Evolutionary conservation across 2,888 invertebrate species (phyloP), one percentile per base, ranked within the genome.

Genomic region (Amiota minor): DNA sequence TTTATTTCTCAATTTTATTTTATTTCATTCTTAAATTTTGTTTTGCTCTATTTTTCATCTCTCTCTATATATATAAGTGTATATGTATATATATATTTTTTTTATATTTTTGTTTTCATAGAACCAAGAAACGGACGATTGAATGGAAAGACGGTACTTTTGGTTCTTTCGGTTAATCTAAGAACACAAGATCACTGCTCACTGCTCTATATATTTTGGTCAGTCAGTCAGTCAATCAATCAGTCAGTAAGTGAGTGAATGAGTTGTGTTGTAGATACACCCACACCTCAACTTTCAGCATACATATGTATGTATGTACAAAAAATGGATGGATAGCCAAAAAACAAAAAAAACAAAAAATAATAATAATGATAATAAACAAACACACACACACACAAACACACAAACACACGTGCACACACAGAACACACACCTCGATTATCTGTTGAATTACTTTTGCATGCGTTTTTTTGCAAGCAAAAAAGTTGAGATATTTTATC

Each of bases 401-500:
- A 64, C 62, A 35, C 35, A 71, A 49, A 70, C 71, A 70, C 65
- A 64, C 59, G 55, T 65, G 73, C 35, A 68, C 65, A 70, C 72
- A 74, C 35, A 72, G 45, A 56, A 72, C 74, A 86, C 86, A 83
- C 86, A 89, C 89, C 90, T 90, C 87, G 84, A 87, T 86, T 85
- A 88, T 88, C 86, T 88, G 88, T 85, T 87, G 89, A 82, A 88
- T 88, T 89, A 88, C 83, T 85, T 86, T 89, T 89, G 89, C 89
- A 88, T 88, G 87, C 88, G 86, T 83, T 88, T 85, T 88, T 89
- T 86, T 88, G 90, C 88, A 89, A 88, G 88, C 89, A 89, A 88
- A 89, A 89, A 84, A 90, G 83, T 87, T 89, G 89, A 82, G 88
- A 87, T 84, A 90, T 87, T 90, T 90, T 90, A 89, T 90, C 90